A percentile compares a stretch with the other conserved stretches of the same genome.
phyloP scores from a whole-genome alignment of 1,140 invertebrate species.

The Calliphora vicina region DNA sequence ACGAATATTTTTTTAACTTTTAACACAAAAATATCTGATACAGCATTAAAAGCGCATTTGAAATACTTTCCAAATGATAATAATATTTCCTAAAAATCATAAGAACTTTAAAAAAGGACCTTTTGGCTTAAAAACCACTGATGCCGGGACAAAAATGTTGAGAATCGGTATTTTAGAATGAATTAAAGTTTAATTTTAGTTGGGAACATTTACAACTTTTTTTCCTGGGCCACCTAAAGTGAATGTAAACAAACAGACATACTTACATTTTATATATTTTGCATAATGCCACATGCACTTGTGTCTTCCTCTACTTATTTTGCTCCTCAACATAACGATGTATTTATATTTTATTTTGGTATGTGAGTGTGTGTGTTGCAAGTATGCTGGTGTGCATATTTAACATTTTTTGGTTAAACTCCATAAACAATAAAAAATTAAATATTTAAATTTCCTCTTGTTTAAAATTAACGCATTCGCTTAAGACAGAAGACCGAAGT shows the following conservation, averaged over 20 bases:
- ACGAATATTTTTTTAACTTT: too few relatives aligned
- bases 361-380: background rate
- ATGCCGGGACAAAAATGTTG: too few relatives aligned
- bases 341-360: background rate
- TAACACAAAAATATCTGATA: too few relatives aligned
- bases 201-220: too few relatives aligned
- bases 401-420: background rate
- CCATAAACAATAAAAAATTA: background rate
- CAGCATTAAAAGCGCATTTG: too few relatives aligned
- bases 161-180: too few relatives aligned
- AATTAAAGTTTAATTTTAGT: too few relatives aligned
- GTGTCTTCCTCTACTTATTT: background rate
- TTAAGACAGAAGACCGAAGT: background rate
- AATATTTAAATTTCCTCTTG: background rate
- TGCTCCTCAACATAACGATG: background rate
- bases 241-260: background rate
- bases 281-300: background rate
- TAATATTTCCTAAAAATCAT: too few relatives aligned
- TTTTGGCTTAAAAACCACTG: too few relatives aligned
- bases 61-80: too few relatives aligned
- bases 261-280: background rate
- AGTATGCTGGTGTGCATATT: background rate
- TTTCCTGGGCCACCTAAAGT: too few relatives aligned
- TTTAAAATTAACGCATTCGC: background rate
- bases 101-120: too few relatives aligned